Conservation (phyloP, 2,888 invertebrate genomes). For the Sarcophaga rosellei region DNA sequence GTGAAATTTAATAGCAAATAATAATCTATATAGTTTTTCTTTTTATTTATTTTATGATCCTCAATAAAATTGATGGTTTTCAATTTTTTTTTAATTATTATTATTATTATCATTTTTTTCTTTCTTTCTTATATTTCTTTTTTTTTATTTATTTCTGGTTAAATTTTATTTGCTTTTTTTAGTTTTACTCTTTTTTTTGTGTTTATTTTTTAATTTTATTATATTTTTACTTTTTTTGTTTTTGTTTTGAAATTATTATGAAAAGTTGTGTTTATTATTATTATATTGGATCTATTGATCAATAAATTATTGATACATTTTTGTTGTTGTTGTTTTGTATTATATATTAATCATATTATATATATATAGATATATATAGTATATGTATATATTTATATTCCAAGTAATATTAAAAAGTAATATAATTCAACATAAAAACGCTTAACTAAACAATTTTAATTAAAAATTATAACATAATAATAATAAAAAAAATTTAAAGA, state of each 20-base stretch:
- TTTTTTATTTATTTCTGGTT: constrained; percentile 73
- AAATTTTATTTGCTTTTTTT: constrained; percentile 55
- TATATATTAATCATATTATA: constrained; percentile 64
- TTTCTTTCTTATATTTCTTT: constrained; percentile 72
- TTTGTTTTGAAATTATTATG: constrained; percentile 62
- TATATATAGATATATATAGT: background rate
- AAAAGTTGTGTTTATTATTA: constrained; percentile 43
- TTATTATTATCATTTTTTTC: constrained; percentile 72
- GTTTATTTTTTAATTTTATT: constrained; percentile 75
- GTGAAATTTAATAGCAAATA: constrained; percentile 77
- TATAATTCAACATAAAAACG: constrained; percentile 70
- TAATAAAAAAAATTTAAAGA: constrained; percentile 69
- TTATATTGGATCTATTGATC: constrained; percentile 38
- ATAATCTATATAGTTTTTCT: constrained; percentile 72
- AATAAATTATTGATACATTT: constrained; percentile 41
- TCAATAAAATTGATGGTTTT: constrained; percentile 68
- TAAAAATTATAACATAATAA: constrained; percentile 72
- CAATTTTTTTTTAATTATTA: constrained; percentile 43
- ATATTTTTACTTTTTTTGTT: constrained; percentile 65
- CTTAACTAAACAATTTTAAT: constrained; percentile 72
- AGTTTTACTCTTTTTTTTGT: constrained; percentile 65
- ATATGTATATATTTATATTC: constrained; percentile 63
- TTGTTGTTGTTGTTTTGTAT: constrained; percentile 56
- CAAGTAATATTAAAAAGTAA: constrained; percentile 73
- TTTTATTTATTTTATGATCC: constrained; percentile 69